Conservation (phyloP, 2,888 invertebrate genomes). For the Aphodius granarius region DNA sequence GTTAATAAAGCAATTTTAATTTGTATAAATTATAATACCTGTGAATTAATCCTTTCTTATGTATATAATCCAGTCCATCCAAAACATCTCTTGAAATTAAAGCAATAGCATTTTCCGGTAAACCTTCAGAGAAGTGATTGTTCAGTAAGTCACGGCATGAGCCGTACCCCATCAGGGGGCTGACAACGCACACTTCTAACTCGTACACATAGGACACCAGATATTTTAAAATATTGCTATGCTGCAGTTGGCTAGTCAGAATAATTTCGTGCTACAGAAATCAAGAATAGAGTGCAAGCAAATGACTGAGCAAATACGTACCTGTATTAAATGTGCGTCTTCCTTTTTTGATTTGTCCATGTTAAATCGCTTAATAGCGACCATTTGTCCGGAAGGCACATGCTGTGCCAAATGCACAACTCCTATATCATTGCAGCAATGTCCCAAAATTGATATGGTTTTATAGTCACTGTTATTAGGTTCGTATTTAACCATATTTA, state of each 20-base stretch:
- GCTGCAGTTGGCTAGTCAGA: conserved; percentile 74
- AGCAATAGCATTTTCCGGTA: conserved; percentile 81
- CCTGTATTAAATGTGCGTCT: conserved; percentile 60
- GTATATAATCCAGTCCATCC: conserved; percentile 80
- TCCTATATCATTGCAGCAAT: conserved; percentile 70
- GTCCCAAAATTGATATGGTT: conserved; percentile 67
- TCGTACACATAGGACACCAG: conserved; percentile 76
- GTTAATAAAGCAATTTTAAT: too few relatives aligned
- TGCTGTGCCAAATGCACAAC: conserved; percentile 72
- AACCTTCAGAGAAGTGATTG: conserved; percentile 71
- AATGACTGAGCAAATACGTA: conserved; percentile 30
- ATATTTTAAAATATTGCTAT: conserved; percentile 77
- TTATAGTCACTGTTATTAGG: conserved; percentile 66
- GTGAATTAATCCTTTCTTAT: conserved; percentile 82
- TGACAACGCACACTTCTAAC: conserved; percentile 77
- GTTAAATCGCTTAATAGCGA: conserved; percentile 76
- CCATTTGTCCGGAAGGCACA: conserved; percentile 65
- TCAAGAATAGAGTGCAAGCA: background rate
- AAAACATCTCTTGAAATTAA: conserved; percentile 79
- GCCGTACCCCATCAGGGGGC: conserved; percentile 82
- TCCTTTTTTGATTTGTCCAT: conserved; percentile 70
- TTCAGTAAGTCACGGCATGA: conserved; percentile 79
- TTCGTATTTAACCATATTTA: conserved; percentile 48
- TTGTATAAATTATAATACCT: too few relatives aligned
- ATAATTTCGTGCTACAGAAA: conserved; percentile 75